Base-by-base conservation (phyloP, 2,113 vertebrate species). In the Catagonus wagneri region DNA sequence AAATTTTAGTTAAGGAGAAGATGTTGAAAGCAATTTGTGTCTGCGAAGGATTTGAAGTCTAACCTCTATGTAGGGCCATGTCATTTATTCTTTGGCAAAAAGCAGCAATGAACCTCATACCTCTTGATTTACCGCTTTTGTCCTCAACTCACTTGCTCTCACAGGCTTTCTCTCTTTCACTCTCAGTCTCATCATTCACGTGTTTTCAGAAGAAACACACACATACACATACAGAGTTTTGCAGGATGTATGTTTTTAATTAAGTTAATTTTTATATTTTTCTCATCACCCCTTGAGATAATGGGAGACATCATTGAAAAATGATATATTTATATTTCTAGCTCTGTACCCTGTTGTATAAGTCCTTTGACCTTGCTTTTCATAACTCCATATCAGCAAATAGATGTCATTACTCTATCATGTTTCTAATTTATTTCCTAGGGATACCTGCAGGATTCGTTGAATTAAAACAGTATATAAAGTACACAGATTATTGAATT, bases 391-490 rank as follows among this genome's bases (percentile, higher is more conserved):
- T 85, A 79, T 69, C 58, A 90, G 61, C 15, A 91, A 95, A 86
- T 89, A 20, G 17, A 93, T 34, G n/a, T 88, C 44, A 84, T 93
- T 94, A 91, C 91, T 63, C 32, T 83, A 3, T 94, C 32, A 19
- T 34, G 8, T 61, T 93, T 93, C 86, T 94, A 25, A 78, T 69
- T 89, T 89, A 89, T 23, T 89, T 94, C 22, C 34, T 63, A 86
- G 1, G 12, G 52, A 65, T 90, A 22, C 11, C 6, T 79, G 19
- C 6, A 78, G n/a, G 29, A 89, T 63, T 91, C 12, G 56, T 12
- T 91, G 56, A 83, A 93, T 89, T 86, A 91, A 89, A 86, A 75
- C 29, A 95, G 44, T 85, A 69, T 92, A 69, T 56, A 92, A 87
- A 69, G 23, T 1, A 34, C 29, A 54, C 72, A 44, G 19, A 84